Conservation (phyloP, 2,888 invertebrate species). For the Brachyptera risi region DNA sequence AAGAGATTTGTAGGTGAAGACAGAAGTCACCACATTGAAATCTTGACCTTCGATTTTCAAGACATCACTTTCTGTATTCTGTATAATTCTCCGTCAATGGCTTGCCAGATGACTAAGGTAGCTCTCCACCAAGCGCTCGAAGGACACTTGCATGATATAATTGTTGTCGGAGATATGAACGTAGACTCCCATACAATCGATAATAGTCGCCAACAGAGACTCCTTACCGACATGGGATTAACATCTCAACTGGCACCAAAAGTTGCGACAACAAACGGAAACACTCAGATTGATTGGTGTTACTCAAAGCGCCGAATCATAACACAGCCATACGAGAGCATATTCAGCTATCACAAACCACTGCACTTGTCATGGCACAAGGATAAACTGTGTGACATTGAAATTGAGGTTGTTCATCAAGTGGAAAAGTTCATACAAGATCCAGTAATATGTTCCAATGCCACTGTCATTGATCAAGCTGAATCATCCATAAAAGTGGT, state of each 20-base stretch:
- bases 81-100: neutral
- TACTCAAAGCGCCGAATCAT: neutral
- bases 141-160: neutral
- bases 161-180: conserved; percentile 11
- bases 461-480: neutral
- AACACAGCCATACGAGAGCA: neutral
- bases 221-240: neutral
- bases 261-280: neutral
- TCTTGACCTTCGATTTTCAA: neutral
- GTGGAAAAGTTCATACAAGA: too few relatives aligned
- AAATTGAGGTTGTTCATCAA: neutral
- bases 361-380: neutral
- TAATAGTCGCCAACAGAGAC: neutral
- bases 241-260: neutral
- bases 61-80: neutral
- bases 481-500: too few relatives aligned
- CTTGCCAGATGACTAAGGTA: neutral
- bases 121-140: neutral
- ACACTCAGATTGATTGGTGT: conserved; percentile 13
- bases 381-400: neutral
- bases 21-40: neutral
- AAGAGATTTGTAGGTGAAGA: neutral
- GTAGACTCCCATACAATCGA: neutral
- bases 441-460: too few relatives aligned
- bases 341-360: conserved; percentile 1